Percentiles rank a stretch among this genome's conserved stretches.
Conservation (phyloP, 2,797 vertebrate genomes). For the Helostoma temminkii region DNA sequence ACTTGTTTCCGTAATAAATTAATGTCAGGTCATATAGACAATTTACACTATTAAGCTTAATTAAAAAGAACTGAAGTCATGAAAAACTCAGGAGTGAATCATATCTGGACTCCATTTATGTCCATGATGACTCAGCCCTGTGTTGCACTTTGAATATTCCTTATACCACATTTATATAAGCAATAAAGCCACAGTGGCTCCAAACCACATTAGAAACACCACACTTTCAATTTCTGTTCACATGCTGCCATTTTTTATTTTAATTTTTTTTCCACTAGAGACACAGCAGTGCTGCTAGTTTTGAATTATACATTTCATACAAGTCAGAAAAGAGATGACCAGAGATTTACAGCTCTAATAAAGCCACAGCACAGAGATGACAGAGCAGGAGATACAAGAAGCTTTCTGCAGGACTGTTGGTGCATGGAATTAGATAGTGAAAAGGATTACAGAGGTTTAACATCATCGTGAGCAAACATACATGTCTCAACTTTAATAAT, state of each 20-base stretch:
- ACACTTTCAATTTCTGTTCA: not conserved
- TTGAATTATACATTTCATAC: slow-evolving; percentile 32
- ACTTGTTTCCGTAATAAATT: too few relatives aligned
- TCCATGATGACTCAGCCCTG: not conserved
- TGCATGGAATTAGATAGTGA: slow-evolving; percentile 19
- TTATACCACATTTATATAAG: not conserved
- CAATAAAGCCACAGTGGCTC: not conserved
- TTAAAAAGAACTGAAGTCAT: rapidly evolving
- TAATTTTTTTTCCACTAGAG: slow-evolving; percentile 41
- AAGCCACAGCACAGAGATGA: slow-evolving; percentile 53
- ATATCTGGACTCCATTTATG: not conserved
- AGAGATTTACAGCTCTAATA: slow-evolving; percentile 28
- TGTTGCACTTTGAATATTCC: not conserved
- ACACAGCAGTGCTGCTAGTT: slow-evolving; percentile 25
- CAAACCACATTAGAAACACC: not conserved
- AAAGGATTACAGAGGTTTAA: slow-evolving; percentile 46
- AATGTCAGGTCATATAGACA: too few relatives aligned
- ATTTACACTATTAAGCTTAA: too few relatives aligned
- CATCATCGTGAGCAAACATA: slow-evolving; percentile 44
- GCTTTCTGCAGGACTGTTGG: slow-evolving; percentile 30
- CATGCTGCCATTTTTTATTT: slow-evolving; percentile 57
- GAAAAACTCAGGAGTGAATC: not conserved
- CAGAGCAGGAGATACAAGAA: slow-evolving; percentile 26
- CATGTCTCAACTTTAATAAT: slow-evolving; percentile 34
- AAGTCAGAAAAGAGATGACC: slow-evolving; percentile 39